A percentile compares a stretch with the other conserved stretches of the same genome.
Evolutionary conservation across 1,140 invertebrate genomes (phyloP).

Genomic region (Battus philenor): DNA sequence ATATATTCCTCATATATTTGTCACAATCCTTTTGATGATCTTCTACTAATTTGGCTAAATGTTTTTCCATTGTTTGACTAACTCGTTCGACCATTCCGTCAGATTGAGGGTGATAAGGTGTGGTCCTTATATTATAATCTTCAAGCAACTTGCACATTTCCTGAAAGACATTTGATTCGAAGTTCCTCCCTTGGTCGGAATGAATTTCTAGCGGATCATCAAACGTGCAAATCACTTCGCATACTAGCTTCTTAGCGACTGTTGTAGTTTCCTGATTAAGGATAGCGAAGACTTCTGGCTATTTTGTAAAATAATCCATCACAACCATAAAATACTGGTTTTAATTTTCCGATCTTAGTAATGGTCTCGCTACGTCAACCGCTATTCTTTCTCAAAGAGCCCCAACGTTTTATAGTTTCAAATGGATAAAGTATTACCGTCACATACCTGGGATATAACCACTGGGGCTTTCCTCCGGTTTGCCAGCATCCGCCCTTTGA

Average conservation of each 20-base stretch:
- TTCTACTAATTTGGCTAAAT: constrained; percentile 25
- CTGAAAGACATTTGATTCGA: constrained; percentile 31
- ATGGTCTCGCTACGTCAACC: not conserved
- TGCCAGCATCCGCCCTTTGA: no score
- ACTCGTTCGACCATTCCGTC: constrained; percentile 57
- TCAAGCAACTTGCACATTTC: constrained; percentile 29
- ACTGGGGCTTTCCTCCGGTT: no score
- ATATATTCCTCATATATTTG: constrained; percentile 13
- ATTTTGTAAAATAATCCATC: constrained; percentile 50
- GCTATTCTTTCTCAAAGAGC: not conserved
- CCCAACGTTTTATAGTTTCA: no score
- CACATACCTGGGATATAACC: no score
- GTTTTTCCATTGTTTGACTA: constrained; percentile 29
- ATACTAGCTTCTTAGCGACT: constrained; percentile 43
- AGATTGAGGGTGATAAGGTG: constrained; percentile 42
- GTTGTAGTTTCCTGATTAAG: constrained; percentile 52
- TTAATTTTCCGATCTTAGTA: not conserved
- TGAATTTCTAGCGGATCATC: constrained; percentile 45
- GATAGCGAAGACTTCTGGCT: constrained; percentile 43
- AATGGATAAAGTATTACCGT: no score
- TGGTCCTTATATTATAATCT: constrained; percentile 43
- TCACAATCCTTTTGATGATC: constrained; percentile 25
- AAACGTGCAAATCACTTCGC: constrained; percentile 39
- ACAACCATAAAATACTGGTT: constrained; percentile 7
- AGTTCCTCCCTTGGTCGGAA: constrained; percentile 55